phyloP scores from a whole-genome alignment of 2,888 invertebrate genomes.

The Magallana nippona region DNA sequence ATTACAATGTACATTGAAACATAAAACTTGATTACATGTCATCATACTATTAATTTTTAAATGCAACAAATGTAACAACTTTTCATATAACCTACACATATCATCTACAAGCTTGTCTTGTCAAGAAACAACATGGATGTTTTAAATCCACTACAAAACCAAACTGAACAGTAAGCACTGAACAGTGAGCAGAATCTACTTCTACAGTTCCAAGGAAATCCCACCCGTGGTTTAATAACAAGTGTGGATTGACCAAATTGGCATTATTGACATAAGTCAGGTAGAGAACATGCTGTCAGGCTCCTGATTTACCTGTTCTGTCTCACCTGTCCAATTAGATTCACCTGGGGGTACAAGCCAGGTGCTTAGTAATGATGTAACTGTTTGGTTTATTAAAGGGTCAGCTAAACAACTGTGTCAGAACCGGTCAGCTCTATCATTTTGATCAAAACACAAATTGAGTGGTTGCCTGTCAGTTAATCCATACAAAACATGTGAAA shows the following conservation, averaged over 20 bases:
- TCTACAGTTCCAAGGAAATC: not conserved
- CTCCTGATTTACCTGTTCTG: conserved; percentile 11
- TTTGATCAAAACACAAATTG: no score
- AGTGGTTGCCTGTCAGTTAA: no score
- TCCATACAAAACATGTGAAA: no score
- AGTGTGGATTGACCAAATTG: conserved; percentile 10
- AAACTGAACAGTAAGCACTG: no score
- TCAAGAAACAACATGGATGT: no score
- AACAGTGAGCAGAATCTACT: not conserved
- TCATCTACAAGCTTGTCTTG: no score
- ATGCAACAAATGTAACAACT: no score
- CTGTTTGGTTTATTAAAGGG: not conserved
- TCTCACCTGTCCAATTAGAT: conserved; percentile 19
- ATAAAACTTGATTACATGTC: no score
- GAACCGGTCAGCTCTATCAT: not conserved
- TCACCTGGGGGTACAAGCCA: conserved; percentile 2
- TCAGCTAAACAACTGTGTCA: conserved; percentile 15
- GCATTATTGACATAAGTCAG: conserved; percentile 13
- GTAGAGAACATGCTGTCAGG: conserved; percentile 20
- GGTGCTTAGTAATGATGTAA: conserved; percentile 21
- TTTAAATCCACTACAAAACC: no score
- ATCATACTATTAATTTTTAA: no score
- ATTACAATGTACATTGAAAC: no score
- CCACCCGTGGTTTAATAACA: not conserved
- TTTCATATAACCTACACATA: no score